Conservation (phyloP, 2,888 invertebrate species). For the Xestia ashworthii region DNA sequence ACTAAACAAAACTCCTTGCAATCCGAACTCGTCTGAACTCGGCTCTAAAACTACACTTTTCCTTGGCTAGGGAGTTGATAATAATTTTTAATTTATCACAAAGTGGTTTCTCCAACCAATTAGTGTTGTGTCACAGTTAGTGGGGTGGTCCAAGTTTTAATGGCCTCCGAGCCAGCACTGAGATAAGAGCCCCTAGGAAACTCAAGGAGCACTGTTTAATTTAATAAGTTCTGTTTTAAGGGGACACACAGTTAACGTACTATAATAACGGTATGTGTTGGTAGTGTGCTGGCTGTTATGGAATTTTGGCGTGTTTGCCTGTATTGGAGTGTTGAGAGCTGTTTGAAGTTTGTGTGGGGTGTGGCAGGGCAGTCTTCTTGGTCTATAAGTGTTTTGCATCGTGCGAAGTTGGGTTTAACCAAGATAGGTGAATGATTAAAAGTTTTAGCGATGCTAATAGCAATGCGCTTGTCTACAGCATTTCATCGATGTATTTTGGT, state of each 20-base stretch:
- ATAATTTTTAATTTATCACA: slow-evolving; percentile 73
- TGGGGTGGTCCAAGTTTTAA: slow-evolving; percentile 77
- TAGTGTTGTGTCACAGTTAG: slow-evolving; percentile 77
- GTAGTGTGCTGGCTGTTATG: slow-evolving; percentile 24
- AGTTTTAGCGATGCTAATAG: slow-evolving; percentile 25
- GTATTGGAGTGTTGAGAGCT: slow-evolving; percentile 13
- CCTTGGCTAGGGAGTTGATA: slow-evolving; percentile 61
- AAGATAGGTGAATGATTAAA: neutral
- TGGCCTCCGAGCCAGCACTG: slow-evolving; percentile 71
- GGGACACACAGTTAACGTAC: slow-evolving; percentile 57
- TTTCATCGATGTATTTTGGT: neutral
- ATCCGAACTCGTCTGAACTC: slow-evolving; percentile 52
- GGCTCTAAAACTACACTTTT: slow-evolving; percentile 58
- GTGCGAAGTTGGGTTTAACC: slow-evolving; percentile 14
- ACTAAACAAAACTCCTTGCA: slow-evolving; percentile 57
- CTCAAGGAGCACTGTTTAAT: slow-evolving; percentile 75
- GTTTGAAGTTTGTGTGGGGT: slow-evolving; percentile 22
- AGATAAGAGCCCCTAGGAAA: slow-evolving; percentile 76
- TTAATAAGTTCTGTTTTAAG: slow-evolving; percentile 75
- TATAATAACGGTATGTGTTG: slow-evolving; percentile 53
- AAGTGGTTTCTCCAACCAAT: slow-evolving; percentile 78
- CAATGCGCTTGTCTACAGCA: neutral
- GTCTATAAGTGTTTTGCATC: slow-evolving; percentile 6
- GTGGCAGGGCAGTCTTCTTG: neutral
- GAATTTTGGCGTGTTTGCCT: slow-evolving; percentile 36